Percentiles rank a stretch among this genome's conserved stretches.
Conservation (phyloP, 2,113 vertebrate species). For the Callipepla squamata region DNA sequence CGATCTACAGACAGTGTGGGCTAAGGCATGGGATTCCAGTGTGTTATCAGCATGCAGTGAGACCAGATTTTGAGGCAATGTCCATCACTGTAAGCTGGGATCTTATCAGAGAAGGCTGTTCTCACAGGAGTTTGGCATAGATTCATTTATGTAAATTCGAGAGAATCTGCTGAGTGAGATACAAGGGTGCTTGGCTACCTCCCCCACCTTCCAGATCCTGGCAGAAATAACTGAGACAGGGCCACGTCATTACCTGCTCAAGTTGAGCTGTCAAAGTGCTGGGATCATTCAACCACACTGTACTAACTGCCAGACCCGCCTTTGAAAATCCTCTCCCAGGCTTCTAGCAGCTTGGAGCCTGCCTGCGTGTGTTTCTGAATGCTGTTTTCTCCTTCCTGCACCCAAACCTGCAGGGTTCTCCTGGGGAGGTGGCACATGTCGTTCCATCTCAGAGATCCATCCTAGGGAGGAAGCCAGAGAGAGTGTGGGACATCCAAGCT, state of each 20-base stretch:
- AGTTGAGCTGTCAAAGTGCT: background rate
- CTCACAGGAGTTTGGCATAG: background rate
- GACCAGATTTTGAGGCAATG: slow-evolving; percentile 1
- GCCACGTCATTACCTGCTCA: background rate
- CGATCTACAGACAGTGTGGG: slow-evolving; percentile 55
- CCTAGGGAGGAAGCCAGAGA: background rate
- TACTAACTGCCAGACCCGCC: background rate
- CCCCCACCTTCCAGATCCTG: background rate
- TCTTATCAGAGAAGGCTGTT: slow-evolving; percentile 11
- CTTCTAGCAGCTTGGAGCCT: slow-evolving; percentile 5
- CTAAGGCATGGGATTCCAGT: slow-evolving; percentile 21
- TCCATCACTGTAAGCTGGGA: background rate
- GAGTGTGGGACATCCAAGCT: accelerated
- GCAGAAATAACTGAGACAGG: background rate
- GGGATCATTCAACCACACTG: background rate
- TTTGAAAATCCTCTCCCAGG: background rate
- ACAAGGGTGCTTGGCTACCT: slow-evolving; percentile 20
- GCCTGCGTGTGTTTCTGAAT: background rate
- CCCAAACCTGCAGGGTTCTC: background rate
- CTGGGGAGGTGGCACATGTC: slow-evolving; percentile 15
- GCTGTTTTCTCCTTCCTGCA: slow-evolving; percentile 16
- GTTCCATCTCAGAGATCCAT: background rate
- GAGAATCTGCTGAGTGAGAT: slow-evolving; percentile 24
- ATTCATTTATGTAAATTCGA: background rate
- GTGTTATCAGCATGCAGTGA: slow-evolving; percentile 9